A percentile compares a stretch with the other conserved stretches of the same genome.
Evolutionary conservation across 2,797 vertebrate species (phyloP).

Genomic region (Loris lydekkerianus): DNA sequence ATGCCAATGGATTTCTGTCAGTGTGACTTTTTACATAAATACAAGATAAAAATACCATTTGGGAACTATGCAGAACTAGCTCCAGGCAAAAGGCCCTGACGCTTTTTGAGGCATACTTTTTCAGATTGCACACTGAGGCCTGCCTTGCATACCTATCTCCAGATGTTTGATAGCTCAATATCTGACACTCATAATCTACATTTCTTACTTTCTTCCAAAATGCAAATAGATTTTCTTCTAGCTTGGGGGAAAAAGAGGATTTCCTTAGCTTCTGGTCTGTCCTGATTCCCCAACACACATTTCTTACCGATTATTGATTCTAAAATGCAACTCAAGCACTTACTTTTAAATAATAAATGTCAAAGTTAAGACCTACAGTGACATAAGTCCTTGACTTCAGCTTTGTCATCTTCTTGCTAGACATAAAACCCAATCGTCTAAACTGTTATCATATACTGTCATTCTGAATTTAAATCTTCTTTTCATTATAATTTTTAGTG

Average conservation of each 20-base stretch:
- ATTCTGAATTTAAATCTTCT: neutral
- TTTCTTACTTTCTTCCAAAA: slow-evolving; percentile 78
- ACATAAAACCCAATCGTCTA: neutral
- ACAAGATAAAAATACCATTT: slow-evolving; percentile 87
- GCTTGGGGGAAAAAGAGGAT: neutral
- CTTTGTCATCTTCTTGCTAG: slow-evolving; percentile 35
- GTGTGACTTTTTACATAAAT: slow-evolving; percentile 88
- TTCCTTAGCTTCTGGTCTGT: neutral
- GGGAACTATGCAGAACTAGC: slow-evolving; percentile 86
- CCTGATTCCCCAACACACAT: slow-evolving; percentile 39
- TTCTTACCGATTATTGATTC: slow-evolving; percentile 32
- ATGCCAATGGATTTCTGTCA: slow-evolving; percentile 82
- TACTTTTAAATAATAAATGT: slow-evolving; percentile 44
- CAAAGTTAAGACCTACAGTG: neutral
- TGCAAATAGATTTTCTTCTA: slow-evolving; percentile 79
- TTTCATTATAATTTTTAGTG: slow-evolving; percentile 23
- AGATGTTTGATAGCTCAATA: slow-evolving; percentile 81
- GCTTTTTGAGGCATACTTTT: slow-evolving; percentile 79
- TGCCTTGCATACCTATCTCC: slow-evolving; percentile 80
- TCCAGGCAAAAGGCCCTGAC: slow-evolving; percentile 83
- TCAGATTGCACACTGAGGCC: slow-evolving; percentile 30
- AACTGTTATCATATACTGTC: neutral
- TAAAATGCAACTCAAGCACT: slow-evolving; percentile 17
- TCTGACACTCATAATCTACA: slow-evolving; percentile 70
- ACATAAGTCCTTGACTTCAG: slow-evolving; percentile 4